Base-by-base conservation (phyloP, 2,797 vertebrate genomes). In the Odontamblyopus rebecca region DNA sequence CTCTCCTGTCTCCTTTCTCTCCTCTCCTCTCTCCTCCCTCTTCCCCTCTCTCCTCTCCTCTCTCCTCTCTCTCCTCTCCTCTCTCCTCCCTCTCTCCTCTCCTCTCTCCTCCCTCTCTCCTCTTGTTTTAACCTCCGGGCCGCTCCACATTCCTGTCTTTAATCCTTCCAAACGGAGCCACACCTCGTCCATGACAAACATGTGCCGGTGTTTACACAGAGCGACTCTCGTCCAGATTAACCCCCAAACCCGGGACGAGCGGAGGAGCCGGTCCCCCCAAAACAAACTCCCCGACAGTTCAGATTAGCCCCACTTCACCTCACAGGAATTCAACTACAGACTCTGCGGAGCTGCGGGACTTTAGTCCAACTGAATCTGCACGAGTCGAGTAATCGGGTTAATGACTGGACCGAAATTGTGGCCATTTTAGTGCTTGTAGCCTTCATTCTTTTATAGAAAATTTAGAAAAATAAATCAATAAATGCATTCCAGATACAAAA, bases 131-230 rank as follows among this genome's bases (percentile, higher is more conserved):
- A 87, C 44, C 84, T 89, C 89, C 13, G 88, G 88, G 88, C 82
- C 84, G n/a, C 80, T 82, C 85, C 72, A 72, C 90, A 93, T 93
- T 93, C 91, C 91, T 90, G 82, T 8, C 77, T 38, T 77, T 93
- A 93, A 92, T 91, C 91, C 90, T 84, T 80, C 79, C 64, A 61
- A 88, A 89, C 82, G 78, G 88, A 86, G 86, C 88, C 88, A 90
- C 90, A 82, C 91, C 91, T 89, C 77, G 77, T 71, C 80, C 15
- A 81, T 79, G 83, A 84, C 82, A 86, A 88, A 90, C 88, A 86
- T 75, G 86, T 78, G 84, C 83, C 87, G 84, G 88, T 90, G 88
- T 82, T 73, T 73, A 79, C 86, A 80, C 70, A 63, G n/a, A 74
- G 23, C 5, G 30, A 32, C 30, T 15, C 23, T 4, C 16, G 1